Base-by-base conservation (phyloP, 2,797 vertebrate species). In the Falco cherrug region DNA sequence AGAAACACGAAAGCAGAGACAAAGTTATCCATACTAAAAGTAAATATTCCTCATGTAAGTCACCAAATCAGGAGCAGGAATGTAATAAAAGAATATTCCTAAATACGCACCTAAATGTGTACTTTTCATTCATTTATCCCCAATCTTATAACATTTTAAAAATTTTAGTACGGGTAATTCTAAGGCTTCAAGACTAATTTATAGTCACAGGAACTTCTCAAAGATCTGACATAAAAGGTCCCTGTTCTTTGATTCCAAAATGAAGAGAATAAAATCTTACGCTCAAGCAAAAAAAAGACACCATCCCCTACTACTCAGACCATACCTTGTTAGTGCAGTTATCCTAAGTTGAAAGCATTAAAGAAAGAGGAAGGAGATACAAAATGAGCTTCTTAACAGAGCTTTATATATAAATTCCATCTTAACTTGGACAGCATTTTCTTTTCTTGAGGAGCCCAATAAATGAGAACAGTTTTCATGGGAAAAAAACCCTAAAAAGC, bases 301-400 rank as follows among this genome's bases (percentile, higher is more conserved):
- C 63, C 51, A 92, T 47, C 65, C 65, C 18, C 24, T 29, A 68
- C 80, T 68, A 73, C 37, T 61, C 61, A 83, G 57, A 61, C 64
- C 81, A 3, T 99, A 99, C 99, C 99, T 99, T 99, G 99, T 98
- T 99, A 98, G 98, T 99, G 98, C 98, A 99, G 97, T 99, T 99
- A 99, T 99, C 99, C 99, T 99, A 98, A 94, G 96, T 97, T 93
- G 98, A 97, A 98, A 98, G 99, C 98, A 98, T 98, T 98, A 96
- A 97, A 98, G 96, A 95, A 97, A 97, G 90, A 98, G 91, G 96
- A 96, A 98, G 97, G 97, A 87, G 81, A 96, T 28, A 96, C 17
- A 95, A 51, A 25, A 81, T 98, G 88, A 98, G 87, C 60, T 73
- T 84, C 37, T 71, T 67, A 80, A 75, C 39, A 48, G 61, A 87